Conservation (phyloP, 2,888 invertebrate species). For the Brachyptera risi region DNA sequence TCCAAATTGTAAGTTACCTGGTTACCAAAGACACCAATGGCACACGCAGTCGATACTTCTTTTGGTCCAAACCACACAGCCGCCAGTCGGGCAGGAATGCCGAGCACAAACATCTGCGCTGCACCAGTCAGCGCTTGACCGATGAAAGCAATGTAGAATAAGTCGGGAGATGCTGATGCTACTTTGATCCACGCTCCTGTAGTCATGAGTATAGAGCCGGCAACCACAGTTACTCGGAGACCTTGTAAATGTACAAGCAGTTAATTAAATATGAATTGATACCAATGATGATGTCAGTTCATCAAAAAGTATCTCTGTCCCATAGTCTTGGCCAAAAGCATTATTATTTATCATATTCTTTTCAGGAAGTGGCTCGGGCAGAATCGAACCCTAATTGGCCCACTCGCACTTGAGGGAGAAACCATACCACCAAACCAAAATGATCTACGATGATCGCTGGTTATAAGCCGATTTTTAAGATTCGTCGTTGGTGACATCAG, state of each 20-base stretch:
- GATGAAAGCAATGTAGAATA: slow-evolving; percentile 42
- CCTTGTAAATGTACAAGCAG: slow-evolving; percentile 36
- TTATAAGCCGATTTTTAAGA: too few species aligned
- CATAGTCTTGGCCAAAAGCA: too few species aligned
- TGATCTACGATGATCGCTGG: too few species aligned
- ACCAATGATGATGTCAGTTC: neutral
- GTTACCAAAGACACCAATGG: slow-evolving; percentile 55
- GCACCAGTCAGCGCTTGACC: slow-evolving; percentile 51
- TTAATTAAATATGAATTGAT: neutral
- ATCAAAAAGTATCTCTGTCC: too few species aligned
- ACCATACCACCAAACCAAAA: too few species aligned
- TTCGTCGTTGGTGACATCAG: too few species aligned
- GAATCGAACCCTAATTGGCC: too few species aligned
- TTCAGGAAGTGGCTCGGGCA: too few species aligned
- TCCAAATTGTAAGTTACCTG: slow-evolving; percentile 41
- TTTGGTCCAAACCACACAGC: slow-evolving; percentile 54
- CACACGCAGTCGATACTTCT: slow-evolving; percentile 51
- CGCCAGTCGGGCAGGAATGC: slow-evolving; percentile 50
- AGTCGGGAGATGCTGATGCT: slow-evolving; percentile 40
- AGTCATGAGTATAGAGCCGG: slow-evolving; percentile 45
- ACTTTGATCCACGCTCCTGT: slow-evolving; percentile 47
- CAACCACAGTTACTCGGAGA: slow-evolving; percentile 40
- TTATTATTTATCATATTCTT: too few species aligned
- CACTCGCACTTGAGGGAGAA: too few species aligned
- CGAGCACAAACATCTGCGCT: slow-evolving; percentile 50